Evolutionary conservation across 2,888 invertebrate genomes (phyloP).

Genomic region (Leucophora obtusa): DNA sequence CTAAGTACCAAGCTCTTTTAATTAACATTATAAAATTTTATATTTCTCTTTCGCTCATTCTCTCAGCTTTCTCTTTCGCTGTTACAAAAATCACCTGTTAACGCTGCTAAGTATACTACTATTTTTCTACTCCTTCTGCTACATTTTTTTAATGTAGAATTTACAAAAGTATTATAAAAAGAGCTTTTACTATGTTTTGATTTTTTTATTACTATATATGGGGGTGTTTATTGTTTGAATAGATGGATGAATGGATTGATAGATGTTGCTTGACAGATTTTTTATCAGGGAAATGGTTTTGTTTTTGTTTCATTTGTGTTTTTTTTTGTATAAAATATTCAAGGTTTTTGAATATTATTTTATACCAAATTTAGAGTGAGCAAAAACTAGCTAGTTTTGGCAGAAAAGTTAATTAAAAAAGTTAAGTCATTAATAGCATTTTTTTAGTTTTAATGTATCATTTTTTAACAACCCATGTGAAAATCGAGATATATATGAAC

Average conservation of each 20-base stretch:
- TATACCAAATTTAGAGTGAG: no score
- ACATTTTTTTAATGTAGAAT: neutral
- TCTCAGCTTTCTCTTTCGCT: conserved; percentile 16
- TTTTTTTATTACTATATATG: no score
- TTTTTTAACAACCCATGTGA: no score
- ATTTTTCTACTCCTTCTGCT: neutral
- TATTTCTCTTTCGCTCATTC: conserved; percentile 7
- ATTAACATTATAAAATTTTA: neutral
- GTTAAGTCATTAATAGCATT: no score
- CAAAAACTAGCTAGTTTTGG: no score
- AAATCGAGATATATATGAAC: no score
- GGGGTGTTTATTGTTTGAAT: neutral
- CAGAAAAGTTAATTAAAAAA: no score
- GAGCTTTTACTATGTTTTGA: conserved; percentile 25
- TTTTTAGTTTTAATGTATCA: no score
- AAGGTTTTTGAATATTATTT: neutral
- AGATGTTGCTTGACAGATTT: neutral
- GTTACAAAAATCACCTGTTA: conserved; percentile 26
- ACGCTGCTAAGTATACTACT: neutral
- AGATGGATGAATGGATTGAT: neutral
- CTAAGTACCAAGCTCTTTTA: neutral
- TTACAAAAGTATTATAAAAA: conserved; percentile 6
- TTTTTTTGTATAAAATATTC: neutral
- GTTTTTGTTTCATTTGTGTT: conserved; percentile 13
- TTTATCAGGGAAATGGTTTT: no score